Evolutionary conservation across 2,888 invertebrate species (phyloP), one percentile per base, ranked within the genome.

Genomic region (Drosophila phalerata): DNA sequence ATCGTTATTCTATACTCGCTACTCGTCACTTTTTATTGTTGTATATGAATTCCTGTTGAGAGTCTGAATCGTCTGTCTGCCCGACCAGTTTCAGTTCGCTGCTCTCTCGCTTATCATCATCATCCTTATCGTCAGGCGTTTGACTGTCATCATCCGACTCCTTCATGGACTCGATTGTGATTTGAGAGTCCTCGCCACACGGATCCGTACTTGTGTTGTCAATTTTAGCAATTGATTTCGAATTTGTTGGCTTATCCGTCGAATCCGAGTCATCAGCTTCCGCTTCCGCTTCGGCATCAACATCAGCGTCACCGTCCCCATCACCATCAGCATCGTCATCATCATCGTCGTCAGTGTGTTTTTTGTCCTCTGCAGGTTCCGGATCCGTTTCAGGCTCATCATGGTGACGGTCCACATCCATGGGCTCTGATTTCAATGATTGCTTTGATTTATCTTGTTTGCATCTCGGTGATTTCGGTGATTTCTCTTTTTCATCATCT

Each of bases 141-240:
- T 72, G 81, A 32, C 60, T 75, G 13, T 83, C 82, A 17, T 82
- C 82, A 22, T 89, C 84, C 5, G 85, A 85, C 32, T 81, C 84
- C 34, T 69, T 87, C 48, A 84, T 55, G 10, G 84, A 84, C 40
- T 84, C 84, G 22, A 84, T 84, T 2, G 84, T 84, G n/a, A 89
- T 73, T 67, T 87, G 89, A 2, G 85, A 70, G 25, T 84, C 84
- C 1, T 87, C 87, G 9, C 49, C 64, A 32, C 48, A 52, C 2
- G 56, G 22, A 37, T 74, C 74, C 3, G 56, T 15, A 17, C 64
- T 51, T 30, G 65, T 66, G 28, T 34, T 55, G 22, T 71, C 65
- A 3, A 40, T 15, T 40, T 68, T 68, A 28, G 51, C 28, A 51
- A 63, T n/a, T 25, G 61, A 2, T 45, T 43, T 34, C 15, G 56